Conservation (phyloP, 2,888 invertebrate species). For the Acanthacorydalis orientalis region DNA sequence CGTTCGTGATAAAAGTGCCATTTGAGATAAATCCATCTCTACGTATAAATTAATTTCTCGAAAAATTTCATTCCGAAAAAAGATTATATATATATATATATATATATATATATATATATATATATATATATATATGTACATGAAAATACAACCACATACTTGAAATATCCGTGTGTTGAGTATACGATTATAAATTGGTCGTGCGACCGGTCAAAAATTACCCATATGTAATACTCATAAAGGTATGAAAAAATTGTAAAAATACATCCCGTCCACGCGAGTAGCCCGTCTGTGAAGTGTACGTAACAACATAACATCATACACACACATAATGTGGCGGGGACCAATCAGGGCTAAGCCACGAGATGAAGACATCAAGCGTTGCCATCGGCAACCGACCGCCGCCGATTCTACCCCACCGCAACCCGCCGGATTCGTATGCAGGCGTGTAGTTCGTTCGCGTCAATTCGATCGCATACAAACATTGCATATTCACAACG, state of each 20-base stretch:
- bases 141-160: background rate
- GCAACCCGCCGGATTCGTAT: slow-evolving; percentile 10
- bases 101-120: background rate
- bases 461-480: background rate
- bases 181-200: background rate
- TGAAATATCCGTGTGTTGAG: background rate
- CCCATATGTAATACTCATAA: background rate
- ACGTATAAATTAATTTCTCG: too few species aligned
- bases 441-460: background rate
- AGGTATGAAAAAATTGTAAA: too few species aligned
- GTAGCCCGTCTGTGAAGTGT: too few species aligned
- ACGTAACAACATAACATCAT: background rate
- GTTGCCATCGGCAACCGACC: slow-evolving; percentile 12
- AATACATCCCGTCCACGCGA: too few species aligned
- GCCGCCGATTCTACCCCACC: slow-evolving; percentile 13
- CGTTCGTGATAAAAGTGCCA: too few species aligned
- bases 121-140: background rate
- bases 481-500: background rate
- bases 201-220: background rate
- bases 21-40: too few species aligned
- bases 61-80: too few species aligned
- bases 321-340: background rate
- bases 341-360: slow-evolving; percentile 6
- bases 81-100: background rate
- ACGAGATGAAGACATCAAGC: slow-evolving; percentile 7